phyloP scores from a whole-genome alignment of 2,888 invertebrate species.

The Osmoderma eremita region DNA sequence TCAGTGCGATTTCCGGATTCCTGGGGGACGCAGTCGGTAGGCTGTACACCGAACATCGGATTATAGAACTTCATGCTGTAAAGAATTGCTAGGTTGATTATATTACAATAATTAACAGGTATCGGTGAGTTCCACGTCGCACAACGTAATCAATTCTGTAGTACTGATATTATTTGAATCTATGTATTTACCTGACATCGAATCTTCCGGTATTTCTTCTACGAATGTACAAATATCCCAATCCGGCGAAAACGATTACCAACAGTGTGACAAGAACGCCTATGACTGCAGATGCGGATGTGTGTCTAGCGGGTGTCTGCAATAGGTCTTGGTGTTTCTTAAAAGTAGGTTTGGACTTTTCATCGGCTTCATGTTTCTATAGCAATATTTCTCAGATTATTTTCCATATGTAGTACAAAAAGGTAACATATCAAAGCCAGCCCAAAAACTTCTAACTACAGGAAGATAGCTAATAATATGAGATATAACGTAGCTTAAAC shows the following conservation, averaged over 20 bases:
- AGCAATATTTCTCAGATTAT: no score
- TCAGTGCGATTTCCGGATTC: constrained; percentile 38
- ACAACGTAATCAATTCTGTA: no score
- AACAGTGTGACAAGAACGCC: constrained; percentile 43
- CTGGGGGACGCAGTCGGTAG: not conserved
- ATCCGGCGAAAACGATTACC: constrained; percentile 40
- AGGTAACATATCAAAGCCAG: no score
- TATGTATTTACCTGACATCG: constrained; percentile 50
- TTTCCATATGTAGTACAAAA: no score
- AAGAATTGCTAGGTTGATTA: no score
- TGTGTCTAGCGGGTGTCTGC: constrained; percentile 19
- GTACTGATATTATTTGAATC: no score
- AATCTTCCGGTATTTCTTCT: constrained; percentile 46
- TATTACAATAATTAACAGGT: no score
- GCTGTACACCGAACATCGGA: constrained; percentile 54
- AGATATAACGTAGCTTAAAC: no score
- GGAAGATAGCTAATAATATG: no score
- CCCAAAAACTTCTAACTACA: no score
- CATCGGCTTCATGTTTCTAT: constrained; percentile 4
- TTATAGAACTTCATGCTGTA: constrained; percentile 57
- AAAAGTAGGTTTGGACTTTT: constrained; percentile 42
- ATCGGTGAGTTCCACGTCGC: no score
- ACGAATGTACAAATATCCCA: constrained; percentile 45
- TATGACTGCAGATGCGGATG: constrained; percentile 39
- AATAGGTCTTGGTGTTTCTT: constrained; percentile 10